These are phyloP conservation scores for Ianthella basta DNA, from an alignment of 37 sponge, comb jelly and placozoan genomes.

Conservation along the genomic window DNA sequence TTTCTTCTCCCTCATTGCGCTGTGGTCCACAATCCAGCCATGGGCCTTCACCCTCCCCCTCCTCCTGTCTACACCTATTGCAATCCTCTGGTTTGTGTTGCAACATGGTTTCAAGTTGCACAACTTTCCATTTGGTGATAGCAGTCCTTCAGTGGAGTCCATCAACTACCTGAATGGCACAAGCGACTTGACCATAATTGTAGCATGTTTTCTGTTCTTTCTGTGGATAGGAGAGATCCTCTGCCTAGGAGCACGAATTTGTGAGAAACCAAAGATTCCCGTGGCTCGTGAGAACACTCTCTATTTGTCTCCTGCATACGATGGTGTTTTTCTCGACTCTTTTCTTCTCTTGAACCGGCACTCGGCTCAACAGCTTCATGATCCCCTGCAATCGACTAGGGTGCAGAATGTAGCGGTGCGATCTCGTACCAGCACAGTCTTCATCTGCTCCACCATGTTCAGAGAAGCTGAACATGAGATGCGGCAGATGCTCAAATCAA, in stretches of 20 bases:
- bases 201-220: background rate
- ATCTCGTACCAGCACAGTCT: slow-evolving; percentile 39
- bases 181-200: too few species aligned
- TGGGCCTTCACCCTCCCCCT: slow-evolving; percentile 17
- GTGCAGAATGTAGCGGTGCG: background rate
- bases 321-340: slow-evolving; percentile 76
- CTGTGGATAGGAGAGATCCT: slow-evolving; percentile 62
- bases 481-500: slow-evolving; percentile 78
- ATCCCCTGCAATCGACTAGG: background rate
- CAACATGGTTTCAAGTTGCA: background rate
- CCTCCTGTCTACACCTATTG: background rate
- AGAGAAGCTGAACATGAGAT: slow-evolving; percentile 68
- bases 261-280: slow-evolving; percentile 47
- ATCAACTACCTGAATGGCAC: background rate
- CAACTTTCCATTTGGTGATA: background rate
- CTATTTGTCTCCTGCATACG: slow-evolving; percentile 72
- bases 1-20: background rate
- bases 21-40: slow-evolving; percentile 26
- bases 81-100: slow-evolving; percentile 3
- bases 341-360: slow-evolving; percentile 68
- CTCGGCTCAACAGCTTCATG: background rate
- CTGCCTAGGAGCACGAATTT: slow-evolving; percentile 41
- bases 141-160: background rate
- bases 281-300: slow-evolving; percentile 66
- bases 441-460: slow-evolving; percentile 91